Percentiles rank a stretch among this genome's conserved stretches.
Conservation (phyloP, 2,888 invertebrate genomes). For the Seira ritae region DNA sequence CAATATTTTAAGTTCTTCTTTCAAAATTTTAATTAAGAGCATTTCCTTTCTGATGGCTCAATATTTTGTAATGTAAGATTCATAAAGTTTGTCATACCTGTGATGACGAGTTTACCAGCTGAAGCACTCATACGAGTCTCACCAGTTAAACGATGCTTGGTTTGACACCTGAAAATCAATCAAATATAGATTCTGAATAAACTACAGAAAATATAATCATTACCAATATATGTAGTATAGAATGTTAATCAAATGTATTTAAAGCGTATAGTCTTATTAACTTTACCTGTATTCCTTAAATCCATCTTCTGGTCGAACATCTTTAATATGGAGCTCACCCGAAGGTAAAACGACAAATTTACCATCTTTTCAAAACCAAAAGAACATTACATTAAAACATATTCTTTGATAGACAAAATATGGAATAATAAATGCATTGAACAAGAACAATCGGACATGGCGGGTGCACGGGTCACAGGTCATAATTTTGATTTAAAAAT, state of each 20-base stretch:
- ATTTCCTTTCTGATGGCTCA: conserved; percentile 62
- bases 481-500: conserved; percentile 49
- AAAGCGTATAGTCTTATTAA: background rate
- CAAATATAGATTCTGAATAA: too few relatives aligned
- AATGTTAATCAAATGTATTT: background rate
- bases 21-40: conserved; percentile 22
- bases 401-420: conserved; percentile 9
- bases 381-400: conserved; percentile 50
- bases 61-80: conserved; percentile 24
- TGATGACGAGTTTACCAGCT: conserved; percentile 94
- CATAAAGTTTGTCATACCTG: conserved; percentile 83
- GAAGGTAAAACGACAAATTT: conserved; percentile 96
- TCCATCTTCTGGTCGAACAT: conserved; percentile 95
- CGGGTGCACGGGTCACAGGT: conserved; percentile 74
- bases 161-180: conserved; percentile 88
- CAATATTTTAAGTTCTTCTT: conserved; percentile 1
- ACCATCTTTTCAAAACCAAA: conserved; percentile 82
- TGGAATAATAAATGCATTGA: conserved; percentile 49
- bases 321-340: conserved; percentile 95
- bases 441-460: conserved; percentile 74
- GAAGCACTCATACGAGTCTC: conserved; percentile 95
- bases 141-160: conserved; percentile 93
- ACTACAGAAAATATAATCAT: conserved; percentile 3
- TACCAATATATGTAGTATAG: background rate
- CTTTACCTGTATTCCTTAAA: conserved; percentile 86